Evolutionary conservation across 2,797 vertebrate genomes (phyloP).

Genomic region (Chiropotes sagulatus): DNA sequence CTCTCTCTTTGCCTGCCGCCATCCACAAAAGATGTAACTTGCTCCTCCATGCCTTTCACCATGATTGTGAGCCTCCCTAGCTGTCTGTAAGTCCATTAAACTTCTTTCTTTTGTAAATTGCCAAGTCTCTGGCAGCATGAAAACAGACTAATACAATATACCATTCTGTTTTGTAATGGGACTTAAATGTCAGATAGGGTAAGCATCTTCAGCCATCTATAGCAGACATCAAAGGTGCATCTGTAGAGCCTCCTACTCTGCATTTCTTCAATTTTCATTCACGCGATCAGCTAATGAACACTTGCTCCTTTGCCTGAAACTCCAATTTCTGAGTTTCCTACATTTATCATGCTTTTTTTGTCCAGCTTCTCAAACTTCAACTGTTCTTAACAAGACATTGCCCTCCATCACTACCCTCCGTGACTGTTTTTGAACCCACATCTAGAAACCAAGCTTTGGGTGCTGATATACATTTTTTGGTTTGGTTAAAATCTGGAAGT

Average conservation of each 20-base stretch:
- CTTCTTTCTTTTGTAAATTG: not conserved
- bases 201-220: not conserved
- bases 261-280: not conserved
- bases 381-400: not conserved
- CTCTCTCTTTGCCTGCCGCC: not conserved
- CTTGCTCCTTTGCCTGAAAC: not conserved
- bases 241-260: not conserved
- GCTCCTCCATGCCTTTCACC: not conserved
- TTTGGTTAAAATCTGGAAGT: not conserved
- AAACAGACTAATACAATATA: not conserved
- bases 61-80: not conserved
- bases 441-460: not conserved
- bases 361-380: not conserved
- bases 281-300: not conserved
- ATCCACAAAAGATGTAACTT: not conserved
- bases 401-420: not conserved
- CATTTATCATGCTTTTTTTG: not conserved
- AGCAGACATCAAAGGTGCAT: not conserved
- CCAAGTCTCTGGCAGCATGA: not conserved
- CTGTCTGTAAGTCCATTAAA: not conserved
- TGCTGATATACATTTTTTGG: not conserved
- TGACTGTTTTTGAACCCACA: not conserved
- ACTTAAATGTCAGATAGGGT: not conserved
- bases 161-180: not conserved
- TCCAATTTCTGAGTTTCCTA: not conserved